Evolutionary conservation across 1,140 invertebrate species (phyloP).

Genomic region (Penaeus vannamei): DNA sequence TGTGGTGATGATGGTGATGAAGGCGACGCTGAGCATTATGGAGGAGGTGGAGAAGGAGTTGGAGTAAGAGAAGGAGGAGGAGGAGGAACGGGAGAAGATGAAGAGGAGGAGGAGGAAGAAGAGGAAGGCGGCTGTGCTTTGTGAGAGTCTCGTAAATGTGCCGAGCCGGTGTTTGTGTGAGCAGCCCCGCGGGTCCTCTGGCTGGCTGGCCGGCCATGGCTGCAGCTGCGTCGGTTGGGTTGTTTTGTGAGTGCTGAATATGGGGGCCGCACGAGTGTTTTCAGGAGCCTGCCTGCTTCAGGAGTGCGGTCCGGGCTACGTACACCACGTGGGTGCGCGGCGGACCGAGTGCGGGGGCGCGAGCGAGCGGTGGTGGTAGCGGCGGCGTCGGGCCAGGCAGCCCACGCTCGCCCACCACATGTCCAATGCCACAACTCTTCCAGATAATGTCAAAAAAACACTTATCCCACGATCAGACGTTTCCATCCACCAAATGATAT

Average conservation of each 20-base stretch:
- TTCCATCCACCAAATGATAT: conserved; percentile 18
- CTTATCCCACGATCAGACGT: neutral
- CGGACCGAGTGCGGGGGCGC: conserved; percentile 50
- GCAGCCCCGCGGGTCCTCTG: too few species aligned
- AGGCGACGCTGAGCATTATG: conserved; percentile 25
- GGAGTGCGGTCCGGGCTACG: too few species aligned
- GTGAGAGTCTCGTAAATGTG: too few species aligned
- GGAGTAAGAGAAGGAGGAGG: too few species aligned
- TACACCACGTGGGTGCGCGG: conserved; percentile 46
- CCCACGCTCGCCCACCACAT: neutral
- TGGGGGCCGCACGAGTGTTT: too few species aligned
- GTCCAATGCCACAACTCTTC: neutral
- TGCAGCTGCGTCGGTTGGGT: too few species aligned
- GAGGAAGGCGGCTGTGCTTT: too few species aligned
- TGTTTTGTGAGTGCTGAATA: neutral
- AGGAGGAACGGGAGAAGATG: too few species aligned
- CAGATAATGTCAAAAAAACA: conserved; percentile 25
- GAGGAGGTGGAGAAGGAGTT: neutral
- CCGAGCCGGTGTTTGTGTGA: too few species aligned
- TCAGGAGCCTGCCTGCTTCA: too few species aligned
- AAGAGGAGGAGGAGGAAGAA: too few species aligned
- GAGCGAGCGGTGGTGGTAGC: conserved; percentile 49
- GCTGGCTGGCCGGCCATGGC: too few species aligned
- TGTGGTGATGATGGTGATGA: conserved; percentile 31
- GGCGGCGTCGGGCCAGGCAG: conserved; percentile 21